Conservation (phyloP, 1,140 invertebrate species). For the Pectinophora gossypiella region DNA sequence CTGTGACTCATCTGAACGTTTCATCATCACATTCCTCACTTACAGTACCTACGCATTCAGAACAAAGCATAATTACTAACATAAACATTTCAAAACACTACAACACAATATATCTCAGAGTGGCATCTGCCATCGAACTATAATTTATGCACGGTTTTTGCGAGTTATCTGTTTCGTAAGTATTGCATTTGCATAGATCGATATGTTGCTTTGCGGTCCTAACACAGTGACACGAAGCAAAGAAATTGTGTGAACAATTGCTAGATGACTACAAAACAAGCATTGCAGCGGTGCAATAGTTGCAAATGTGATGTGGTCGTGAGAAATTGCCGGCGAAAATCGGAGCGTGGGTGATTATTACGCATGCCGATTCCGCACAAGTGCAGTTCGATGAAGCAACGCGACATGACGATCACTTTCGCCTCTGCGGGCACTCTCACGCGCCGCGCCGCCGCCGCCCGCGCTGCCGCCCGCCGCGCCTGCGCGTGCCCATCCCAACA, state of each 20-base stretch:
- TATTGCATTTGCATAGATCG: constrained; percentile 33
- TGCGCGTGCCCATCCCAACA: background rate
- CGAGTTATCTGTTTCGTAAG: constrained; percentile 22
- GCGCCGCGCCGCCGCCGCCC: background rate
- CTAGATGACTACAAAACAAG: constrained; percentile 35
- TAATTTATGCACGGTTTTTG: constrained; percentile 17
- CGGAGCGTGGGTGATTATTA: constrained; percentile 58
- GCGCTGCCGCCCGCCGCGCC: background rate
- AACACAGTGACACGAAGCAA: constrained; percentile 25
- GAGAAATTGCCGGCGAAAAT: constrained; percentile 54
- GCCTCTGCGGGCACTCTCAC: constrained; percentile 16
- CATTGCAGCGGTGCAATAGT: constrained; percentile 39
- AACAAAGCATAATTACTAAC: too few species aligned
- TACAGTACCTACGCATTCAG: too few species aligned
- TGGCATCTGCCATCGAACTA: background rate
- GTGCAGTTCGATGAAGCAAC: constrained; percentile 57
- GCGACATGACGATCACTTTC: constrained; percentile 52
- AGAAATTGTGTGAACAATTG: constrained; percentile 47
- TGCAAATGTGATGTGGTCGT: constrained; percentile 43
- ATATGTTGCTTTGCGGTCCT: constrained; percentile 11
- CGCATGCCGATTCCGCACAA: constrained; percentile 46
- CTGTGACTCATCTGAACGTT: constrained; percentile 49
- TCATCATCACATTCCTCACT: constrained; percentile 33
- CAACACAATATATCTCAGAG: too few species aligned
- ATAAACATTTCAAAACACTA: too few species aligned